Evolutionary conservation across 2,113 vertebrate genomes (phyloP), one percentile per base, ranked within the genome.

Genomic region (Zosterops pallidus): DNA sequence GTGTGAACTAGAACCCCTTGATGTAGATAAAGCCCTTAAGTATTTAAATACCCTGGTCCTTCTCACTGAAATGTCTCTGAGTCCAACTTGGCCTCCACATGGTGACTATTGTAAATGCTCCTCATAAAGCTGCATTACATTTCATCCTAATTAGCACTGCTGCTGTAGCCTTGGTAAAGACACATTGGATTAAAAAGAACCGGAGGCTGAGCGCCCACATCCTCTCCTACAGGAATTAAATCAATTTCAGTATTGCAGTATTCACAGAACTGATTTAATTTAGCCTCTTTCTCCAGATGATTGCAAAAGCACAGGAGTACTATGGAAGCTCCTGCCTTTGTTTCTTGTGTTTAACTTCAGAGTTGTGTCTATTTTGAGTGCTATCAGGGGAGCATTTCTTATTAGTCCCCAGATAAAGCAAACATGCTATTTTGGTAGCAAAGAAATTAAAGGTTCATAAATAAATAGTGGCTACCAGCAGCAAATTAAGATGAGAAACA

Each of bases 121-220:
- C 57, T 93, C 57, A 22, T 83, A 56, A 53, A 94, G 52, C 96
- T 86, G 80, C 80, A 26, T 94, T 94, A 86, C 57, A 57, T 92
- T 86, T 90, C 76, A 83, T 83, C 83, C 76, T 90, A 96, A 96
- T 93, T 94, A 96, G 65, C 65, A 5, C 69, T 75, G 53, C 90
- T 84, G 64, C 92, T 78, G 56, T 25, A 90, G 79, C 79, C 44
- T 75, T 46, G 59, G 41, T 60, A 57, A 84, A 92, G 92, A 93
- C 90, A 46, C 76, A 53, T 62, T 33, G 65, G 47, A 84, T 85
- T 89, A 84, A 67, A 76, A 90, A 89, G 89, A 57, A 63, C 72
- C 74, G 81, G 89, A 88, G 42, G 41, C 83, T 91, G 83, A 78
- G 71, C 0, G 6, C 83, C 69, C 80, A 75, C 72, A 90, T 92